Evolutionary conservation across 2,797 vertebrate species (phyloP).

Genomic region (Cottoperca gobio): DNA sequence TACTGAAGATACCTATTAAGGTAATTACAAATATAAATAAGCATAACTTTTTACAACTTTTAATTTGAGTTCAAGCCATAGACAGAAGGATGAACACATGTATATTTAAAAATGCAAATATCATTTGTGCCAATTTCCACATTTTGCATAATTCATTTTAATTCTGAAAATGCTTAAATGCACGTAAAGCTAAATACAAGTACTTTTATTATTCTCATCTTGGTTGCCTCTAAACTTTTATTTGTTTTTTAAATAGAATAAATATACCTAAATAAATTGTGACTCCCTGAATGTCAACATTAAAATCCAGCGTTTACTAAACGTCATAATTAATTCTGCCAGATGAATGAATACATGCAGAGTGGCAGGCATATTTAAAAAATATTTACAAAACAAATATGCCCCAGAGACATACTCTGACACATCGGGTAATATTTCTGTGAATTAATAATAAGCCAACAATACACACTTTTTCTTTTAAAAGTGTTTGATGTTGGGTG

Average conservation of each 20-base stretch:
- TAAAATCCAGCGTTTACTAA: conserved; percentile 67
- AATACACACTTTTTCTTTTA: conserved; percentile 42
- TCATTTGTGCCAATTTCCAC: neutral
- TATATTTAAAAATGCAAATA: conserved; percentile 6
- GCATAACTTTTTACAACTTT: neutral
- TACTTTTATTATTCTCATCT: conserved; percentile 16
- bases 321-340: conserved; percentile 62
- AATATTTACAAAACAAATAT: conserved; percentile 66
- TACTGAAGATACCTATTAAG: neutral
- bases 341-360: conserved; percentile 53
- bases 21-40: neutral
- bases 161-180: conserved; percentile 8
- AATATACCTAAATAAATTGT: conserved; percentile 37
- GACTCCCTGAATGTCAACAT: conserved; percentile 48
- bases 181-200: conserved; percentile 1
- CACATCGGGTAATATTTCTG: conserved; percentile 57
- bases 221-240: conserved; percentile 13
- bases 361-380: conserved; percentile 50
- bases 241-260: conserved; percentile 37
- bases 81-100: neutral
- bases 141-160: conserved; percentile 10
- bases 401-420: conserved; percentile 61
- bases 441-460: conserved; percentile 68
- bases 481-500: conserved; percentile 72
- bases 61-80: too few species aligned